Conservation (phyloP, 2,113 vertebrate genomes). For the Bubo bubo region DNA sequence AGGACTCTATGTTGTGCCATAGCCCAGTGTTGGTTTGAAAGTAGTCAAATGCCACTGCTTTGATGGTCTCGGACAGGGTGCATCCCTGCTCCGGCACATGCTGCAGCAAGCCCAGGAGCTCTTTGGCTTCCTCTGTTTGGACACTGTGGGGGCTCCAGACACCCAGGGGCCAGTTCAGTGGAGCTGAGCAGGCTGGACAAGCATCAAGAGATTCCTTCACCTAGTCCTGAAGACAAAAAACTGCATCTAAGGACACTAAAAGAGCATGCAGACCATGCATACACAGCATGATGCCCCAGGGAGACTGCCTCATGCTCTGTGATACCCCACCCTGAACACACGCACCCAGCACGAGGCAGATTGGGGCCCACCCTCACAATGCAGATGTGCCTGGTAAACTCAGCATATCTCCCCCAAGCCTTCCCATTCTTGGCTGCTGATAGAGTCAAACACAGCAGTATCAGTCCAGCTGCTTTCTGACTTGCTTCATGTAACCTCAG, state of each 20-base stretch:
- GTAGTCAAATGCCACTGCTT: rapidly evolving
- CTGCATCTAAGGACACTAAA: neutral
- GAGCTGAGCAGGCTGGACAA: neutral
- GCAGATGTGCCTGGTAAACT: neutral
- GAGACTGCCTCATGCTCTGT: neutral
- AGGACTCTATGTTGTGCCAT: neutral
- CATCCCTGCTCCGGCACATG: neutral
- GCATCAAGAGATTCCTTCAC: neutral
- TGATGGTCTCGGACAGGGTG: rapidly evolving
- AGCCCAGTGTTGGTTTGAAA: neutral
- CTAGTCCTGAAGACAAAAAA: neutral
- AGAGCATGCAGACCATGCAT: neutral
- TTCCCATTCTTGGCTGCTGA: neutral
- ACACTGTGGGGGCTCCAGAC: neutral
- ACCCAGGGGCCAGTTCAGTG: neutral
- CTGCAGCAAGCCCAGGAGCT: neutral
- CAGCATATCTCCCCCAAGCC: neutral
- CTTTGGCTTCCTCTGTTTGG: neutral
- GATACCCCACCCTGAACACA: rapidly evolving
- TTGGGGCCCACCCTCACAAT: neutral
- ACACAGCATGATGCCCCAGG: rapidly evolving
- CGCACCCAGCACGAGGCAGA: neutral
- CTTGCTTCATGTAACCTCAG: neutral
- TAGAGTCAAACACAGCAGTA: neutral
- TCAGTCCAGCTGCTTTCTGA: neutral